Percentiles rank a stretch among this genome's conserved stretches.
These are phyloP conservation scores for Caenorhabditis remanei DNA, from an alignment of 1,140 invertebrate species.

Conservation along the genomic window DNA sequence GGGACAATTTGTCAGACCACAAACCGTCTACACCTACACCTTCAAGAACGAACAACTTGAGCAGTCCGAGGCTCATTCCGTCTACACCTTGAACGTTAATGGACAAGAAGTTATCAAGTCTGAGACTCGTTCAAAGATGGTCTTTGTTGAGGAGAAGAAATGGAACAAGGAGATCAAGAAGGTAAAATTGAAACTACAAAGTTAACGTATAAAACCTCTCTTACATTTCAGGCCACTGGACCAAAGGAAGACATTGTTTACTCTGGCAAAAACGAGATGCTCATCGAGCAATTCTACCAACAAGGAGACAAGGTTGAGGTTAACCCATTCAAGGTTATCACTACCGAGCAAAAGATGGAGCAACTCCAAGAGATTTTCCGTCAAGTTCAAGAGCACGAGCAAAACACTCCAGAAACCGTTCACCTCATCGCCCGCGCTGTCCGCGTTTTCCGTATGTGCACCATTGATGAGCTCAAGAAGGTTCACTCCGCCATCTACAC, in stretches of 20 bases:
- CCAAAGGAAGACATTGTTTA: constrained; percentile 57
- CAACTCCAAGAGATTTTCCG: constrained; percentile 56
- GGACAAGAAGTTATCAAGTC: constrained; percentile 49
- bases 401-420: constrained; percentile 51
- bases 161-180: constrained; percentile 57
- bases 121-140: constrained; percentile 11
- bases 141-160: constrained; percentile 36
- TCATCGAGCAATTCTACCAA: constrained; percentile 64
- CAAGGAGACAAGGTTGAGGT: constrained; percentile 65
- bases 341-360: constrained; percentile 59
- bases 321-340: constrained; percentile 60
- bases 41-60: constrained; percentile 41
- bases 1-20: constrained; percentile 40
- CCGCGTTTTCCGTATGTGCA: constrained; percentile 61
- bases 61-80: constrained; percentile 51
- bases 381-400: constrained; percentile 52
- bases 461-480: constrained; percentile 58
- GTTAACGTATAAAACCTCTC: background rate
- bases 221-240: constrained; percentile 31
- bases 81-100: constrained; percentile 59
- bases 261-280: constrained; percentile 55
- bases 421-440: constrained; percentile 67
- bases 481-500: constrained; percentile 64
- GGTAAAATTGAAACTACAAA: constrained; percentile 60
- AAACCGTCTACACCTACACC: constrained; percentile 60